Conservation (phyloP, 2,888 invertebrate species). For the Tiliacea citrago region DNA sequence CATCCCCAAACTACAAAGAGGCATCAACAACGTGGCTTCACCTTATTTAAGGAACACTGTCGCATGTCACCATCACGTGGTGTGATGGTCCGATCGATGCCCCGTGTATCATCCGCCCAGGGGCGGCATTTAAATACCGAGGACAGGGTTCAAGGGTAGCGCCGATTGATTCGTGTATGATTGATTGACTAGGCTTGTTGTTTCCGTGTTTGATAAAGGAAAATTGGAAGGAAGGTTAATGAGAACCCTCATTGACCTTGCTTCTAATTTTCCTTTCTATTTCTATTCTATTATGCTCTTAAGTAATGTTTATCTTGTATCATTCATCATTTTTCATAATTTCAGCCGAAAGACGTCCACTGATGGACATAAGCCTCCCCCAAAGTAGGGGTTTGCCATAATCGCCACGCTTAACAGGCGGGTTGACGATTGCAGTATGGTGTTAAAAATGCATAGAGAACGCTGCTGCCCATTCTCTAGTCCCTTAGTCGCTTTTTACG, state of each 20-base stretch:
- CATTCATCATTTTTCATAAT: too few species aligned
- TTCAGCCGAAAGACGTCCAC: too few species aligned
- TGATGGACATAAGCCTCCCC: too few species aligned
- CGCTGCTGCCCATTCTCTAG: too few species aligned
- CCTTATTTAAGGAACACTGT: conserved; percentile 35
- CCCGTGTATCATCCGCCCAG: conserved; percentile 30
- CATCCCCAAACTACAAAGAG: conserved; percentile 9
- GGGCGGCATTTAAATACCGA: conserved; percentile 48
- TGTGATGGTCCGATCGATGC: conserved; percentile 55
- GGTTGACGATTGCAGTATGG: too few species aligned
- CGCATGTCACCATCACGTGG: conserved; percentile 56
- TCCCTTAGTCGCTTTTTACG: too few species aligned
- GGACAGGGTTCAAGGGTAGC: conserved; percentile 62
- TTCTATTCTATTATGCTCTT: conserved; percentile 3
- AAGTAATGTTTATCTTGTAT: not conserved
- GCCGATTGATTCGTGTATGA: conserved; percentile 55
- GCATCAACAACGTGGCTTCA: conserved; percentile 1
- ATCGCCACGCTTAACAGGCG: too few species aligned
- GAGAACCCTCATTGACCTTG: not conserved
- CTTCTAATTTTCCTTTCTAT: not conserved
- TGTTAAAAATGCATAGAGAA: too few species aligned
- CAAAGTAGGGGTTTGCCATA: too few species aligned
- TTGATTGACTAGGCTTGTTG: conserved; percentile 32
- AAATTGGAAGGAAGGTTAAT: conserved; percentile 10
- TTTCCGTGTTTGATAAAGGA: conserved; percentile 42